Evolutionary conservation across 1,140 invertebrate genomes (phyloP).

Genomic region (Leptinotarsa texana): DNA sequence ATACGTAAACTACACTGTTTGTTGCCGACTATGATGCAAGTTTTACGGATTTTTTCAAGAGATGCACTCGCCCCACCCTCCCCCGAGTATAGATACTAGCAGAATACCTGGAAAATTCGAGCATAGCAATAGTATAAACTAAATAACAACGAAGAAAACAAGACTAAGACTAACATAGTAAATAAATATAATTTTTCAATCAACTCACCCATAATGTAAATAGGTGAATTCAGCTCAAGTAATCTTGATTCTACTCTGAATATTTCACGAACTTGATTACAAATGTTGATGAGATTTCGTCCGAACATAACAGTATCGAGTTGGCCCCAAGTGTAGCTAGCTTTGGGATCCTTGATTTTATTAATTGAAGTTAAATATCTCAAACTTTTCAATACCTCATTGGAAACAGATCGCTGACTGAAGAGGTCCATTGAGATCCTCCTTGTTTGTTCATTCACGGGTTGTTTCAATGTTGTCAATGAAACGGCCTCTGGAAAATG

Average conservation of each 20-base stretch:
- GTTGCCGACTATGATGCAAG: too few relatives aligned
- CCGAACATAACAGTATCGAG: constrained; percentile 38
- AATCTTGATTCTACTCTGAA: constrained; percentile 54
- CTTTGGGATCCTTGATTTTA: constrained; percentile 38
- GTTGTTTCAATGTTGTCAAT: constrained; percentile 31
- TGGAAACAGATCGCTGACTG: constrained; percentile 45
- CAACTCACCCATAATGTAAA: constrained; percentile 51
- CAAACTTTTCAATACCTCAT: constrained; percentile 47
- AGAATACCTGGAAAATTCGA: not conserved
- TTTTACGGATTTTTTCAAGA: too few relatives aligned
- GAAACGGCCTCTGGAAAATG: constrained; percentile 38
- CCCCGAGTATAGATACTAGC: too few relatives aligned
- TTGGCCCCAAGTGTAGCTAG: constrained; percentile 44
- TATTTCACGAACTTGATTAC: constrained; percentile 50
- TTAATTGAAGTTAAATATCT: constrained; percentile 44
- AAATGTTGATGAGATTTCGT: constrained; percentile 42
- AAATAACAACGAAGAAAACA: too few relatives aligned
- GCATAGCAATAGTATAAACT: too few relatives aligned
- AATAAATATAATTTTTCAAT: constrained; percentile 42
- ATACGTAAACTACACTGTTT: too few relatives aligned
- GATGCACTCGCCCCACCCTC: too few relatives aligned
- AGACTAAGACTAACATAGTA: too few relatives aligned
- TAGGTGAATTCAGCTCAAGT: constrained; percentile 54
- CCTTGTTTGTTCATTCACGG: constrained; percentile 36
- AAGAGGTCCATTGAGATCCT: constrained; percentile 45